These are phyloP conservation scores for Lagopus muta DNA, from an alignment of 2,113 vertebrate species.

Conservation along the genomic window DNA sequence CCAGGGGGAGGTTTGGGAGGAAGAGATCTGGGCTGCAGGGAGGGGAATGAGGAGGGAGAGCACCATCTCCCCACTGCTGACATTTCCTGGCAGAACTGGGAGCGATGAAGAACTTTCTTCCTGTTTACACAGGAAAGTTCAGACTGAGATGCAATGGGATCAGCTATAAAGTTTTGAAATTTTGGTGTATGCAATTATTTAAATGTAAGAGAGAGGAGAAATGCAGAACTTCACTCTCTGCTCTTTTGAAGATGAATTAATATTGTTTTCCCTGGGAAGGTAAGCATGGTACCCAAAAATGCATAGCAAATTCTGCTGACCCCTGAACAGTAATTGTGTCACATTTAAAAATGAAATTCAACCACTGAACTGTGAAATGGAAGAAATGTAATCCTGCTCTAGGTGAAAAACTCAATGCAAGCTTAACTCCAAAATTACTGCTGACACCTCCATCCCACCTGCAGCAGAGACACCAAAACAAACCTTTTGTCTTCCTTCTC, in stretches of 20 bases:
- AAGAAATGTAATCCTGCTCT: background rate
- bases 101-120: background rate
- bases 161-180: background rate
- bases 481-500: background rate
- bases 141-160: background rate
- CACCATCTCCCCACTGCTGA: rapidly evolving
- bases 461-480: background rate
- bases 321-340: background rate
- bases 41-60: background rate
- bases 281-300: background rate
- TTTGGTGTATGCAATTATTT: background rate
- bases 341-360: background rate
- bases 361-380: slow-evolving; percentile 18
- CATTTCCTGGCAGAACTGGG: background rate
- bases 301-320: background rate
- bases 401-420: background rate
- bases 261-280: background rate
- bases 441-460: rapidly evolving
- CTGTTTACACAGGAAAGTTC: background rate
- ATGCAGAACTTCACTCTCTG: no score
- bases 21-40: background rate
- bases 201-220: background rate
- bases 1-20: background rate
- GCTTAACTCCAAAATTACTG: background rate
- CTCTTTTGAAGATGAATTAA: background rate